Conservation (phyloP, 1,140 invertebrate species). For the Halesus radiatus region DNA sequence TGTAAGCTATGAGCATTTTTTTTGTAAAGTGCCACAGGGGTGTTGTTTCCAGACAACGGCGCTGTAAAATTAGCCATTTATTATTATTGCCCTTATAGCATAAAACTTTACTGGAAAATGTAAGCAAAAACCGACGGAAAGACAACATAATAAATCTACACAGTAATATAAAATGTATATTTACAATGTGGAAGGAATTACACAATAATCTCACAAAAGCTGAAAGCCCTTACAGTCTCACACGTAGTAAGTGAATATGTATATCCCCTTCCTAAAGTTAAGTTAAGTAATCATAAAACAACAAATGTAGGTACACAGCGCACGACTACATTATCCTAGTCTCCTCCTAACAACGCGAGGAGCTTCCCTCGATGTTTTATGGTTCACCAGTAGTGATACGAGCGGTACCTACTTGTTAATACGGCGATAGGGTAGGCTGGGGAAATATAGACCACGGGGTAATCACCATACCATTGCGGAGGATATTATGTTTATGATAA, state of each 20-base stretch:
- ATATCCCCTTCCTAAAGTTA: too few relatives aligned
- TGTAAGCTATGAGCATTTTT: too few relatives aligned
- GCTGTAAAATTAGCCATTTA: too few relatives aligned
- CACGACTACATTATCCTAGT: conserved; percentile 2
- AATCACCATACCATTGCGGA: conserved; percentile 24
- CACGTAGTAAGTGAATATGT: too few relatives aligned
- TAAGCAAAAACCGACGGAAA: background rate
- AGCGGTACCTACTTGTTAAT: conserved; percentile 18
- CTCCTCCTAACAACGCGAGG: conserved; percentile 2
- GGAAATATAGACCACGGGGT: conserved; percentile 29
- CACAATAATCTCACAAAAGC: background rate
- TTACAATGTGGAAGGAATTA: background rate
- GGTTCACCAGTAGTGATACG: conserved; percentile 1
- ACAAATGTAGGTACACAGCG: background rate
- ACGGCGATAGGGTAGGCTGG: conserved; percentile 1
- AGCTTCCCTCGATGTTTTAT: conserved; percentile 10
- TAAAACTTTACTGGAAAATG: background rate
- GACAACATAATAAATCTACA: background rate
- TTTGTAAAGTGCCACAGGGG: too few relatives aligned
- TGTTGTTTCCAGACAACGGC: too few relatives aligned
- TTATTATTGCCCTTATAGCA: too few relatives aligned
- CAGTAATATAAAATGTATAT: background rate
- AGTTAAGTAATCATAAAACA: too few relatives aligned
- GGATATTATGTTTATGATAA: conserved; percentile 32
- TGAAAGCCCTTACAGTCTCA: too few relatives aligned